phyloP scores from a whole-genome alignment of 2,113 vertebrate genomes.

The Corythaeola cristata region DNA sequence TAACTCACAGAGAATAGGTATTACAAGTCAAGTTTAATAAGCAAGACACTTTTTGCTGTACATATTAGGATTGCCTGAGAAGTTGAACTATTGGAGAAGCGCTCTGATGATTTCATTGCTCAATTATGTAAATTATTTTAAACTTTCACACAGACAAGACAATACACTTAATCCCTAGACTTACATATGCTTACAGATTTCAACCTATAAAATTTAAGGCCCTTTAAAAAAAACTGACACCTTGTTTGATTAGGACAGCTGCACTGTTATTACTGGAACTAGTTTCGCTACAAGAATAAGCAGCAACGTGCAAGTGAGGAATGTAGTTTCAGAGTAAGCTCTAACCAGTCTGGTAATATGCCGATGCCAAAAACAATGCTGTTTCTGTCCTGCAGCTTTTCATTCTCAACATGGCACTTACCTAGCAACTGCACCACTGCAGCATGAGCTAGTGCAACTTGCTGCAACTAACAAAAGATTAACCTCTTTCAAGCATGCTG shows the following conservation, averaged over 20 bases:
- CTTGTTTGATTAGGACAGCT: neutral
- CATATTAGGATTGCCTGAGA: neutral
- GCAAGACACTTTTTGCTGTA: neutral
- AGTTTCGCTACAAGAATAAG: neutral
- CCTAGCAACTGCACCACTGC: neutral
- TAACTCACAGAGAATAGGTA: neutral
- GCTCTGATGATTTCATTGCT: neutral
- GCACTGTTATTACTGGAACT: neutral
- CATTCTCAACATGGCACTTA: neutral
- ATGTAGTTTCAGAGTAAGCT: accelerated
- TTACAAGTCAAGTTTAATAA: neutral
- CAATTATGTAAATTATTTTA: neutral
- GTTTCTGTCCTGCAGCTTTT: neutral
- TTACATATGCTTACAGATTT: neutral
- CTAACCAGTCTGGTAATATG: neutral
- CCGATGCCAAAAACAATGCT: neutral
- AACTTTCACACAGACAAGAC: neutral
- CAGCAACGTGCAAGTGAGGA: neutral
- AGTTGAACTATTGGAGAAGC: neutral
- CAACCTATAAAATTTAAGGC: neutral
- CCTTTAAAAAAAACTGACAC: neutral
- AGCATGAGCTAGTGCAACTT: neutral
- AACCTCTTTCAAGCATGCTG: neutral
- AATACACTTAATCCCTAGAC: neutral
- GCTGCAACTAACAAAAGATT: neutral